These are phyloP conservation scores for Trissolcus brochymenae DNA, from an alignment of 2,888 invertebrate species.

Conservation along the genomic window DNA sequence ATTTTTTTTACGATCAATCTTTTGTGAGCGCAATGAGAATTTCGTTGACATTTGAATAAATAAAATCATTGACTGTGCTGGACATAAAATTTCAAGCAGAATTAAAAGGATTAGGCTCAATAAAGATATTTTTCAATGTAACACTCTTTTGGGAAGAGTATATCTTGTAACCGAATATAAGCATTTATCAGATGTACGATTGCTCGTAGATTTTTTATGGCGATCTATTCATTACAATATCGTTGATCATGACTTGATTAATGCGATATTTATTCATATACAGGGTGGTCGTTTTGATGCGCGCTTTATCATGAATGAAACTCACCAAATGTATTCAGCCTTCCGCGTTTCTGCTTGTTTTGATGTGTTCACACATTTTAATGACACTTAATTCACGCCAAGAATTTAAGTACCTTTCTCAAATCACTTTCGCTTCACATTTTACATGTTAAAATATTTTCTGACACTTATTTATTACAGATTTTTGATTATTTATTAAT, in stretches of 20 bases:
- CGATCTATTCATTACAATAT: constrained; percentile 52
- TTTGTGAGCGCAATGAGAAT: too few relatives aligned
- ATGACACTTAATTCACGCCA: constrained; percentile 47
- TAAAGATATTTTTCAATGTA: too few relatives aligned
- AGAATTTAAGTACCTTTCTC: constrained; percentile 45
- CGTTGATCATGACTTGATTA: constrained; percentile 51
- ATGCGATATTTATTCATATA: constrained; percentile 55
- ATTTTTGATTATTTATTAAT: constrained; percentile 26
- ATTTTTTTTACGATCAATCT: constrained; percentile 1
- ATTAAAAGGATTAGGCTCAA: not conserved
- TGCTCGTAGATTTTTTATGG: constrained; percentile 50
- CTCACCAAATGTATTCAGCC: constrained; percentile 14
- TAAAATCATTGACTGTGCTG: too few relatives aligned
- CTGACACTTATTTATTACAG: constrained; percentile 31
- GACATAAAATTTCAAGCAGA: too few relatives aligned
- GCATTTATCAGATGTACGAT: constrained; percentile 40
- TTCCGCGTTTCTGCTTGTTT: constrained; percentile 25
- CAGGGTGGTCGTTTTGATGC: constrained; percentile 46
- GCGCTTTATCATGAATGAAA: constrained; percentile 35
- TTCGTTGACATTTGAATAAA: too few relatives aligned
- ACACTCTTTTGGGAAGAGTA: too few relatives aligned
- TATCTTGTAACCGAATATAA: not conserved
- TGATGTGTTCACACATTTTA: constrained; percentile 42
- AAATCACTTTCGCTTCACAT: constrained; percentile 39
- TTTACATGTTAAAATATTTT: constrained; percentile 40